Conservation (phyloP, 2,797 vertebrate species). For the Capromys pilorides region DNA sequence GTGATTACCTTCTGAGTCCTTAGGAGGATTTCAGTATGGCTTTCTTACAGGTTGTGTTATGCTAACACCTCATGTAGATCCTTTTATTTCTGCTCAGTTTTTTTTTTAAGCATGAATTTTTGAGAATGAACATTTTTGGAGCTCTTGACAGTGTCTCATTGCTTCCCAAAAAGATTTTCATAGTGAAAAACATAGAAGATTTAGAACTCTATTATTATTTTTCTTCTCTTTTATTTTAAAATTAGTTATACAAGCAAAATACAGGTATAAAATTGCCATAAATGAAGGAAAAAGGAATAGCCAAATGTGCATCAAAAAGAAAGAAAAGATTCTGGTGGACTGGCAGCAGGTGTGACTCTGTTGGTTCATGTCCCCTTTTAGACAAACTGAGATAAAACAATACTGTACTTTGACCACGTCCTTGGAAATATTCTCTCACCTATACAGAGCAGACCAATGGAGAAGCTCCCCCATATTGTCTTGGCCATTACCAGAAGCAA, state of each 20-base stretch:
- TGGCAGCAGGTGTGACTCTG: background rate
- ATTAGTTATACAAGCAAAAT: conserved; percentile 7
- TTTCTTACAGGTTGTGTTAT: background rate
- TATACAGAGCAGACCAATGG: background rate
- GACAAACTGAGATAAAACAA: background rate
- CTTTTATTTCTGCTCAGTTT: background rate
- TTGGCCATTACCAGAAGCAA: background rate
- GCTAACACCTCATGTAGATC: background rate
- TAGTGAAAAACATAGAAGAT: background rate
- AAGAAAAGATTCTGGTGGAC: background rate
- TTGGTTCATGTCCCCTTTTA: background rate
- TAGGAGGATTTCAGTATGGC: background rate
- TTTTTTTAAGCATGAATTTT: conserved; percentile 17
- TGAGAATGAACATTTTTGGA: background rate
- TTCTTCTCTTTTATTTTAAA: background rate
- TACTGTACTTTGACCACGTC: background rate
- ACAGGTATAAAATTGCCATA: background rate
- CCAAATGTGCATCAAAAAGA: background rate
- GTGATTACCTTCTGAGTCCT: background rate
- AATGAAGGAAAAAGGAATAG: background rate
- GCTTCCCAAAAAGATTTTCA: conserved; percentile 19
- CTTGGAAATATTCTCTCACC: background rate
- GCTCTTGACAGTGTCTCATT: background rate
- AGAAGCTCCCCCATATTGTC: background rate
- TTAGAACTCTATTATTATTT: conserved; percentile 3